Conservation (phyloP, 2,113 vertebrate species). For the Pseudopipra pipra region DNA sequence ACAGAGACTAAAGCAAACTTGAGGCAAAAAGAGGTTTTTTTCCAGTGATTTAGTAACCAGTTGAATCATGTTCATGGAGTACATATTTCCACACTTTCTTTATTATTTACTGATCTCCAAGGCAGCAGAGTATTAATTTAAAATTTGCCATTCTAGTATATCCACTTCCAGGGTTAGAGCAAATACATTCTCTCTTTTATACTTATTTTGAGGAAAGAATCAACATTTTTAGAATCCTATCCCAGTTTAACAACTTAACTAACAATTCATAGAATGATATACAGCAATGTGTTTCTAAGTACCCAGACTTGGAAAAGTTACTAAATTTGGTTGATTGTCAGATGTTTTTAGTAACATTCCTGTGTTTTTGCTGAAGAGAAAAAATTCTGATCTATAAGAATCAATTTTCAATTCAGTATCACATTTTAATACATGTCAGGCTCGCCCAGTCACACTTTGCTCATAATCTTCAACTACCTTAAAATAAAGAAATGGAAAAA, state of each 20-base stretch:
- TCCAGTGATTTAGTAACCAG: neutral
- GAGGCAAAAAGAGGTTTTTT: neutral
- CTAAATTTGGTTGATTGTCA: slow-evolving; percentile 6
- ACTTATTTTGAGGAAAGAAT: neutral
- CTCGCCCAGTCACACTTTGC: neutral
- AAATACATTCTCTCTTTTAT: neutral
- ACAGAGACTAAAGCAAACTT: neutral
- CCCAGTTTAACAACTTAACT: neutral
- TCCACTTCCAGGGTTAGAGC: neutral
- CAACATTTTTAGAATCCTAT: neutral
- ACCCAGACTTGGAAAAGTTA: neutral
- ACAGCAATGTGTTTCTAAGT: neutral
- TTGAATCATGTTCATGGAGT: neutral
- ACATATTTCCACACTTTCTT: neutral
- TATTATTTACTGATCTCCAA: neutral
- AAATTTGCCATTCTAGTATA: neutral
- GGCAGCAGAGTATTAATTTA: neutral
- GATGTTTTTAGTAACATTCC: neutral
- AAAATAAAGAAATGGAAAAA: neutral
- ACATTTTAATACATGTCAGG: neutral
- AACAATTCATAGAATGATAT: slow-evolving; percentile 8
- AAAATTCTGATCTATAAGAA: neutral
- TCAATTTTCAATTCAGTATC: neutral
- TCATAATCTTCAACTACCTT: neutral
- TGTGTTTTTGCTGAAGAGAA: slow-evolving; percentile 5